Conservation (phyloP, 2,888 invertebrate genomes). For the Leptinotarsa haldemani region DNA sequence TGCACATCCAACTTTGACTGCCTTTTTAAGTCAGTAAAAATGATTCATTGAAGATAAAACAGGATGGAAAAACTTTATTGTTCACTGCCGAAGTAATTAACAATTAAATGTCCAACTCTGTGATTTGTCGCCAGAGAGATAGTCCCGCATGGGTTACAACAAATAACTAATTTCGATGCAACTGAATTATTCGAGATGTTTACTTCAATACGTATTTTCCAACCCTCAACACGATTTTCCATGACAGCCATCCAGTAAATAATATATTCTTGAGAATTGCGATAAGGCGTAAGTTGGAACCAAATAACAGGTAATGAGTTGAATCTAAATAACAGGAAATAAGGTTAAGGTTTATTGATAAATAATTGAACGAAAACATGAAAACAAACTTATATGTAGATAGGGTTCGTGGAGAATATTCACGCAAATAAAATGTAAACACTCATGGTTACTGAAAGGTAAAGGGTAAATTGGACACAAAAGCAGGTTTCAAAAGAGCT, state of each 20-base stretch:
- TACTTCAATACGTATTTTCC: no score
- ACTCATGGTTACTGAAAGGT: no score
- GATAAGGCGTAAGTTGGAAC: background rate
- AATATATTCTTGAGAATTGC: background rate
- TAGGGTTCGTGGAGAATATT: background rate
- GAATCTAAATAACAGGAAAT: constrained; percentile 24
- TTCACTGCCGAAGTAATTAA: no score
- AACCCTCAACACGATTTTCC: background rate
- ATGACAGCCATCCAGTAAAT: background rate
- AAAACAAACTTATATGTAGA: constrained; percentile 22
- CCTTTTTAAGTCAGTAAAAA: background rate
- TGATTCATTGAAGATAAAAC: background rate
- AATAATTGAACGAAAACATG: constrained; percentile 27
- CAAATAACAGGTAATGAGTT: constrained; percentile 13
- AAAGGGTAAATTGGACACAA: no score
- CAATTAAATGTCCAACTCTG: no score
- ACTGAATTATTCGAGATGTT: no score
- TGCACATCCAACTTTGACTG: background rate
- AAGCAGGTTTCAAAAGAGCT: no score
- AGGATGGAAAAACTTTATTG: no score
- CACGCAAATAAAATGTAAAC: no score
- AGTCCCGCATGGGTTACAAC: background rate
- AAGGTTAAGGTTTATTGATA: constrained; percentile 20
- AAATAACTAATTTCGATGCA: background rate
- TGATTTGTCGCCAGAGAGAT: no score